Percentiles rank a stretch among this genome's conserved stretches.
Evolutionary conservation across 2,888 invertebrate genomes (phyloP).

Genomic region (Trichogramma dendrolimi): DNA sequence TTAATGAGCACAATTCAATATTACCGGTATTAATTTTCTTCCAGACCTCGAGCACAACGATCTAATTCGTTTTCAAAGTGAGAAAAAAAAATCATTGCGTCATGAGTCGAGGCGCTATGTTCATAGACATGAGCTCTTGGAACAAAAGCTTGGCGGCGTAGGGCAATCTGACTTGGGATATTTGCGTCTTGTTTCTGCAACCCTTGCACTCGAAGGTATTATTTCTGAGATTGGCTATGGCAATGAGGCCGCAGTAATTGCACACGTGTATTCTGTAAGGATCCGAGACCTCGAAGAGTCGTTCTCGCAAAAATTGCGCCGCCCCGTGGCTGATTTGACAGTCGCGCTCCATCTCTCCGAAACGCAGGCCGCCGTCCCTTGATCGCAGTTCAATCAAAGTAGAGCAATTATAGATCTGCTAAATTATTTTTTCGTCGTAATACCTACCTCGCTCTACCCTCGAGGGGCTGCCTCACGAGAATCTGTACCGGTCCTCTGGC

Average conservation of each 20-base stretch:
- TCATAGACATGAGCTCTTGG: conserved; percentile 99
- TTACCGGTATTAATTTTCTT: too few species aligned
- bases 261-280: conserved; percentile 98
- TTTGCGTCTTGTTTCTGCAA: conserved; percentile 98
- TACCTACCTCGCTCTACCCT: conserved; percentile 84
- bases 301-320: conserved; percentile 90
- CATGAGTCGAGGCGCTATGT: conserved; percentile 95
- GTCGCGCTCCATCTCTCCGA: conserved; percentile 99
- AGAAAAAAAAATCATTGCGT: conserved; percentile 37
- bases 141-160: conserved; percentile 98
- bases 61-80: too few species aligned
- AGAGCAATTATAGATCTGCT: not conserved
- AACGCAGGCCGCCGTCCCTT: conserved; percentile 95
- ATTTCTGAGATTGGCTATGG: conserved; percentile 94
- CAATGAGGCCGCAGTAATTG: conserved; percentile 95
- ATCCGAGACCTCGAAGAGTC: conserved; percentile 98
- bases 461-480: conserved; percentile 98
- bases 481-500: conserved; percentile 98
- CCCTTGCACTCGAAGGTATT: conserved; percentile 99
- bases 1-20: too few species aligned
- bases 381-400: conserved; percentile 15
- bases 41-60: too few species aligned
- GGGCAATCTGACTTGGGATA: conserved; percentile 91
- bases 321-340: conserved; percentile 99
- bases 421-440: not conserved